These are phyloP conservation scores for Epistrophe grossulariae DNA, from an alignment of 2,888 invertebrate genomes.

Conservation along the genomic window DNA sequence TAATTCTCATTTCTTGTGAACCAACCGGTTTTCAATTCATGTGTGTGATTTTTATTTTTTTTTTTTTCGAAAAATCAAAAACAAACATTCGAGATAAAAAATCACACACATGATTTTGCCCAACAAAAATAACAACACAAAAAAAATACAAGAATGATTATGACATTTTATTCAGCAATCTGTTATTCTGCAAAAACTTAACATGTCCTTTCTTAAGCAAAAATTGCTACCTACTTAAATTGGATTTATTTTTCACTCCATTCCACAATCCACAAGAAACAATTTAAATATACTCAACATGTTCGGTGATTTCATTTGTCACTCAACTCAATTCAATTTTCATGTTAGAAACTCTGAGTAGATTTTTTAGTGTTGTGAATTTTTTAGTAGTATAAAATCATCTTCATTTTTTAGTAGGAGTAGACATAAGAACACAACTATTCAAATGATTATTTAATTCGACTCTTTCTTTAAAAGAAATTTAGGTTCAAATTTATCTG, in stretches of 20 bases:
- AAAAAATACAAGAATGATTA: conserved; percentile 14
- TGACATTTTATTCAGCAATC: neutral
- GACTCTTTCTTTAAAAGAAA: too few relatives aligned
- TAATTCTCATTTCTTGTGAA: conserved; percentile 24
- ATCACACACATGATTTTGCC: conserved; percentile 39
- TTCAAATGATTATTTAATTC: too few relatives aligned
- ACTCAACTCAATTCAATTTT: conserved; percentile 15
- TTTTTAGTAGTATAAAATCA: too few relatives aligned
- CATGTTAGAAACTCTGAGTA: too few relatives aligned
- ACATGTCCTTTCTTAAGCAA: conserved; percentile 35
- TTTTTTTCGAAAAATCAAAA: conserved; percentile 26
- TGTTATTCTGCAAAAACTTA: conserved; percentile 6
- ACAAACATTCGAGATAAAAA: conserved; percentile 37
- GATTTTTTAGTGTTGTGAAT: too few relatives aligned
- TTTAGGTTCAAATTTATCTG: too few relatives aligned
- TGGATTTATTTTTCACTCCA: neutral
- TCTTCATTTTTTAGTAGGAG: too few relatives aligned
- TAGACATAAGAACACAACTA: too few relatives aligned
- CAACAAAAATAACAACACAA: neutral
- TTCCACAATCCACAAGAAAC: conserved; percentile 64
- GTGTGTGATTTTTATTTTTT: too few relatives aligned
- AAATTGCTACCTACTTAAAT: conserved; percentile 27
- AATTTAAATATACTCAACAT: neutral
- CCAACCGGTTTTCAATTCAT: conserved; percentile 54
- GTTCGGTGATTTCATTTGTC: neutral